Evolutionary conservation across 2,113 vertebrate species (phyloP).

Genomic region (Pygathrix nemaeus): DNA sequence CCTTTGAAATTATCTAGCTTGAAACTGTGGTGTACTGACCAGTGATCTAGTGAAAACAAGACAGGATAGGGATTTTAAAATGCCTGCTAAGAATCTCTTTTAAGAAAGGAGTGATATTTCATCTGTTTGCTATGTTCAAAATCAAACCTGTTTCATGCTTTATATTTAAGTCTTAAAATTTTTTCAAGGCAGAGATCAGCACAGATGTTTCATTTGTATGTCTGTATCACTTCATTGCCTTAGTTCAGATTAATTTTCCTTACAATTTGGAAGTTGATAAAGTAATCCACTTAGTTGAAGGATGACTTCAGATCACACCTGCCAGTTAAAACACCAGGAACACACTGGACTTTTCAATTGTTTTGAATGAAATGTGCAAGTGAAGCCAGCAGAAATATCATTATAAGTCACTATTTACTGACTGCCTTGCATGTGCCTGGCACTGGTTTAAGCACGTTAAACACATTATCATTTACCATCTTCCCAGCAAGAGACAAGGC

Average conservation of each 20-base stretch:
- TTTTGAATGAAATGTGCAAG: not conserved
- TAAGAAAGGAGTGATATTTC: conserved; percentile 17
- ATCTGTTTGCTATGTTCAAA: not conserved
- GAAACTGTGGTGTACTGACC: not conserved
- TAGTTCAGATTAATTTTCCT: conserved; percentile 3
- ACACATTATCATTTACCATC: not conserved
- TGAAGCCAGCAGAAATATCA: not conserved
- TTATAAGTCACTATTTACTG: not conserved
- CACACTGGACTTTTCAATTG: not conserved
- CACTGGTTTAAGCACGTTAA: not conserved
- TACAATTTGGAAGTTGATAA: conserved; percentile 11
- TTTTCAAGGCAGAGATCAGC: not conserved
- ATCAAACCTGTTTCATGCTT: not conserved
- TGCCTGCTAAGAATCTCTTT: not conserved
- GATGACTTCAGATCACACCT: not conserved
- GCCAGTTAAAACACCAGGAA: not conserved
- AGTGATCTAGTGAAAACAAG: not conserved
- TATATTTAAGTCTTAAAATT: not conserved
- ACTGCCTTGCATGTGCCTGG: not conserved
- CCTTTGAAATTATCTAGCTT: conserved; percentile 29
- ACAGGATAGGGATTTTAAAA: not conserved
- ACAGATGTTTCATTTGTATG: not conserved
- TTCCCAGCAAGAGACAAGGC: not conserved
- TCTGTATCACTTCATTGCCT: not conserved
- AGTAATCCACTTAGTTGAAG: not conserved